These are phyloP conservation scores for Wasmannia auropunctata DNA, from an alignment of 1,140 invertebrate genomes.

Conservation along the genomic window DNA sequence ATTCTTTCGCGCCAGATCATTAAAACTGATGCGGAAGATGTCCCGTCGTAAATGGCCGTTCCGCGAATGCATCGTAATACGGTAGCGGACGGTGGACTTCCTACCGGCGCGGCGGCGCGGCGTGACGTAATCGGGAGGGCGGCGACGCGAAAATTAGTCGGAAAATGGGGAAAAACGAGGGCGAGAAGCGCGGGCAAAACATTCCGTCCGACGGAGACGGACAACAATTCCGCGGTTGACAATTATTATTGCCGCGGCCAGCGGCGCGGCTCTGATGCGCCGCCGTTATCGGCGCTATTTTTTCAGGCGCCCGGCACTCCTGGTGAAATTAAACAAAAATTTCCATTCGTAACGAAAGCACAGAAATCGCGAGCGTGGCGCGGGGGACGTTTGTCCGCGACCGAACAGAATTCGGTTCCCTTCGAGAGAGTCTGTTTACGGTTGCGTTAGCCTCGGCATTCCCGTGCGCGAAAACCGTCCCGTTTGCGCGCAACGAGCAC, in stretches of 20 bases:
- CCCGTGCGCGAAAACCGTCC: not conserved
- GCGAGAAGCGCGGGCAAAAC: not conserved
- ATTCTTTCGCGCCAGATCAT: constrained; percentile 37
- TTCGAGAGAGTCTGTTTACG: not conserved
- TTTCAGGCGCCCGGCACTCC: constrained; percentile 14
- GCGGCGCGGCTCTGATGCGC: constrained; percentile 8
- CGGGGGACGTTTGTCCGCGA: not conserved
- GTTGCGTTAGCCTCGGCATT: not conserved
- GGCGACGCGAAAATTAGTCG: constrained; percentile 9
- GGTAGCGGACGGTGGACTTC: not conserved
- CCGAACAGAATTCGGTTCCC: not conserved
- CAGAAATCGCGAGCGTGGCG: not conserved
- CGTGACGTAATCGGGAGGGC: not conserved
- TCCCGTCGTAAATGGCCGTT: constrained; percentile 19
- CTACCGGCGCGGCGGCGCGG: not conserved
- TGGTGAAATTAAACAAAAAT: constrained; percentile 53
- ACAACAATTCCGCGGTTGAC: constrained; percentile 18
- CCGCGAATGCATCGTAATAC: constrained; percentile 16
- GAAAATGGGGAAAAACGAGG: constrained; percentile 3
- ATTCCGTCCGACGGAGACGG: not conserved
- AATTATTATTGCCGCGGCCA: constrained; percentile 29
- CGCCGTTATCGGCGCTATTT: constrained; percentile 49
- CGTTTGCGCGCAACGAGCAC: constrained; percentile 5
- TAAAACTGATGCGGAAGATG: constrained; percentile 14
- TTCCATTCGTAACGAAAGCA: constrained; percentile 55